These are phyloP conservation scores for Oryzias javanicus DNA, from an alignment of 2,113 vertebrate species.

Conservation along the genomic window DNA sequence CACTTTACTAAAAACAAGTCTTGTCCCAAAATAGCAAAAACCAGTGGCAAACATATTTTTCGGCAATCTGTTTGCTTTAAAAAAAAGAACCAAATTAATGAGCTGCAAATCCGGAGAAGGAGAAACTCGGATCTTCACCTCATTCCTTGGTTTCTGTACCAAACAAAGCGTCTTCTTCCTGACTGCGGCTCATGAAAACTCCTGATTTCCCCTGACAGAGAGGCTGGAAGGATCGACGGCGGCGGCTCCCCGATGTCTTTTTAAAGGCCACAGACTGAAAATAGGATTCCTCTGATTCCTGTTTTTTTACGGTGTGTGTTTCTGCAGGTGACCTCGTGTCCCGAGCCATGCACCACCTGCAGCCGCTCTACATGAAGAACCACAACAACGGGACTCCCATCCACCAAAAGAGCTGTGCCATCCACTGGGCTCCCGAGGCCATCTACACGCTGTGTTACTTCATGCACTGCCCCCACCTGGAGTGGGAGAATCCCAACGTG, in stretches of 20 bases:
- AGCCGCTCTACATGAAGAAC: slow-evolving; percentile 89
- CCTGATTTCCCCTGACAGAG: slow-evolving; percentile 39
- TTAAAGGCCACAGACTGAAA: slow-evolving; percentile 43
- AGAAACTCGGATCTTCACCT: slow-evolving; percentile 37
- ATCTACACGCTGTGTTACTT: slow-evolving; percentile 98
- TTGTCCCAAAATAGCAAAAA: slow-evolving; percentile 3
- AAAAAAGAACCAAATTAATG: not conserved
- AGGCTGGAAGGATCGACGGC: slow-evolving; percentile 29
- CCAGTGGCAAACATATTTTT: slow-evolving; percentile 16
- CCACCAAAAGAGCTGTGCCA: slow-evolving; percentile 82
- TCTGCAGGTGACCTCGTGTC: slow-evolving; percentile 92
- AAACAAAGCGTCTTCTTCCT: slow-evolving; percentile 29
- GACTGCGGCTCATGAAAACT: slow-evolving; percentile 26
- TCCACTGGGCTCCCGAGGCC: slow-evolving; percentile 95
- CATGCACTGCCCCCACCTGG: slow-evolving; percentile 98
- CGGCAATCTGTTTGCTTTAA: slow-evolving; percentile 26
- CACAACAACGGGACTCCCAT: slow-evolving; percentile 87
- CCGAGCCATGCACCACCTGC: slow-evolving; percentile 94
- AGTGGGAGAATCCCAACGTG: slow-evolving; percentile 97
- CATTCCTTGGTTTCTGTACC: slow-evolving; percentile 16
- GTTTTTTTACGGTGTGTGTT: slow-evolving; percentile 7
- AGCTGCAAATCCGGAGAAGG: not conserved
- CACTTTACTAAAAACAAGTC: slow-evolving; percentile 10
- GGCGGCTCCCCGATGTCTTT: slow-evolving; percentile 35
- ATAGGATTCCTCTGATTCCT: slow-evolving; percentile 13